A percentile compares a stretch with the other conserved stretches of the same genome.
Conservation (phyloP, 2,797 vertebrate species). For the Mormyrus hasselquistii region DNA sequence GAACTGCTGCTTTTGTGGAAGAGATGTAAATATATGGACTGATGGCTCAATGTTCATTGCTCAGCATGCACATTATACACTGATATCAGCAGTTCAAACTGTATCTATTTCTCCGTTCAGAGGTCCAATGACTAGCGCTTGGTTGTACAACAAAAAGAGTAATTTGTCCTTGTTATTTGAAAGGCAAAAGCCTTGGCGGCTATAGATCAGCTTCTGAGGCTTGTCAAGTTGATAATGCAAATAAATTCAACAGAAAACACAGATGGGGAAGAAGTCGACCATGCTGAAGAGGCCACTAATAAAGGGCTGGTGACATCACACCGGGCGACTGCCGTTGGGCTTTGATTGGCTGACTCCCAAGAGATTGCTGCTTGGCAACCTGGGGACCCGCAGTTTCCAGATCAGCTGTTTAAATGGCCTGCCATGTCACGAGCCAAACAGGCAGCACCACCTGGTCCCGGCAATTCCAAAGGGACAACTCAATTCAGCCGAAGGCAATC, state of each 20-base stretch:
- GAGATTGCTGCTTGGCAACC: conserved; percentile 8
- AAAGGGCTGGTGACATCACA: neutral
- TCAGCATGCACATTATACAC: neutral
- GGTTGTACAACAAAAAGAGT: neutral
- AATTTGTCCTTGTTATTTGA: conserved; percentile 1
- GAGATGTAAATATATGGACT: neutral
- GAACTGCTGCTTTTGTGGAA: neutral
- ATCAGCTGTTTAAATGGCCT: conserved; percentile 15
- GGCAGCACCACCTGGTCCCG: conserved; percentile 7
- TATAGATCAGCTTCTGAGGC: neutral
- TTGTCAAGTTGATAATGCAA: conserved; percentile 1
- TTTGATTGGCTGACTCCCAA: conserved; percentile 8
- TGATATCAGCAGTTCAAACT: conserved; percentile 3
- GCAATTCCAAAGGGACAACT: conserved; percentile 3
- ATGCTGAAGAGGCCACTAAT: neutral
- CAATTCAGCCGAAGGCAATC: neutral
- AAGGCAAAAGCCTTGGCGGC: neutral
- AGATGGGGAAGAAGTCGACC: conserved; percentile 1
- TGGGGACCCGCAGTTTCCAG: neutral
- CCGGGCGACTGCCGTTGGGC: neutral
- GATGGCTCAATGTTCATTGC: neutral
- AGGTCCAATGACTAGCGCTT: neutral
- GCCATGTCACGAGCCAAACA: conserved; percentile 10
- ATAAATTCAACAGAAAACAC: neutral
- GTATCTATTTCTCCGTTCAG: neutral